Evolutionary conservation across 2,113 vertebrate genomes (phyloP).

Genomic region (Bubo scandiacus): DNA sequence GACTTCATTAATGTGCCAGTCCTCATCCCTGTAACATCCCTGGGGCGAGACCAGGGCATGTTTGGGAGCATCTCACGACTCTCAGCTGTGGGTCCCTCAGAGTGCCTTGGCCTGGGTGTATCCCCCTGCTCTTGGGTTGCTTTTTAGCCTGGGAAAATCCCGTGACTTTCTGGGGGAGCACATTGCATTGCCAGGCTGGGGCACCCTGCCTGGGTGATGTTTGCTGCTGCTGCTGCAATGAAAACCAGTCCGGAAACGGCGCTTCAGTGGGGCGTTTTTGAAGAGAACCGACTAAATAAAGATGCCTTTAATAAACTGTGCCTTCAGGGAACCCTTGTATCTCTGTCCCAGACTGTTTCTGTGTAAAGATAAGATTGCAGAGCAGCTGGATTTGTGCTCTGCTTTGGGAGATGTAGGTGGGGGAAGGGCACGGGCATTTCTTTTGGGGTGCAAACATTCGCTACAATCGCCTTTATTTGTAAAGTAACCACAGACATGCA

Average conservation of each 20-base stretch:
- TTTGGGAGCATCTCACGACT: neutral
- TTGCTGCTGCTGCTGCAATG: neutral
- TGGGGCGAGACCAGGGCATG: rapidly evolving
- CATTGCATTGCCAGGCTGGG: rapidly evolving
- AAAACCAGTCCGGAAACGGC: neutral
- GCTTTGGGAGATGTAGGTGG: neutral
- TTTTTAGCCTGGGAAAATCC: neutral
- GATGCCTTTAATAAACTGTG: slow-evolving; percentile 43
- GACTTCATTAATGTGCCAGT: neutral
- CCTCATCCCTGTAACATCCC: neutral
- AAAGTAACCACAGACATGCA: neutral
- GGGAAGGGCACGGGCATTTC: neutral
- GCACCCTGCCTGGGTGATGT: neutral
- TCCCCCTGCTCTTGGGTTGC: neutral
- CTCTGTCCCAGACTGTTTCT: slow-evolving; percentile 22
- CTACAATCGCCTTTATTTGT: neutral
- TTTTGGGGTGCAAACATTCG: neutral
- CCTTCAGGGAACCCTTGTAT: neutral
- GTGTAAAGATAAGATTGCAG: slow-evolving; percentile 10
- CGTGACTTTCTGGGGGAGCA: neutral
- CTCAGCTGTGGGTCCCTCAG: neutral
- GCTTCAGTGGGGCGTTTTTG: neutral
- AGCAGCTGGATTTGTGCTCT: slow-evolving; percentile 11
- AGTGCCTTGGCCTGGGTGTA: neutral
- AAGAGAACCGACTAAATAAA: neutral